Conservation (phyloP, 2,113 vertebrate genomes). For the Nesogale talazaci region DNA sequence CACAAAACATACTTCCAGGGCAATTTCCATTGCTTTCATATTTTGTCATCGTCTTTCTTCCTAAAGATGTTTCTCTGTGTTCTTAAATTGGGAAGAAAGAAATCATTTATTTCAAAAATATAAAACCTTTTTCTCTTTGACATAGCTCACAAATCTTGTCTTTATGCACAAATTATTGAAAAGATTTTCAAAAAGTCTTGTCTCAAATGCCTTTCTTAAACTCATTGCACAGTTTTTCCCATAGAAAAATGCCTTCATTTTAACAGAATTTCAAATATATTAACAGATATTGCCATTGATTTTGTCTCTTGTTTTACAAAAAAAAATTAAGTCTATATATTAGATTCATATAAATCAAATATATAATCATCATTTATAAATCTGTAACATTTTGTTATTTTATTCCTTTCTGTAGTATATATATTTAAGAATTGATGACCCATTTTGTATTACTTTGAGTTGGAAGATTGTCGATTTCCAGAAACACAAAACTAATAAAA, state of each 20-base stretch:
- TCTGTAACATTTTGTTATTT: constrained; percentile 42
- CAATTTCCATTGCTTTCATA: constrained; percentile 57
- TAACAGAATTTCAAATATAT: constrained; percentile 69
- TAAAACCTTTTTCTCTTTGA: constrained; percentile 52
- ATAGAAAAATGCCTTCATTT: constrained; percentile 52
- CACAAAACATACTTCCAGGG: constrained; percentile 53
- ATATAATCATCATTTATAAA: constrained; percentile 14
- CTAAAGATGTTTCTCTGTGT: constrained; percentile 65
- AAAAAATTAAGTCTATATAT: constrained; percentile 41
- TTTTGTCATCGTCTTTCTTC: constrained; percentile 47
- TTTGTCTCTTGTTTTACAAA: constrained; percentile 49
- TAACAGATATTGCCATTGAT: constrained; percentile 43
- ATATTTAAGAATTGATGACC: constrained; percentile 39
- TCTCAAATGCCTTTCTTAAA: constrained; percentile 56
- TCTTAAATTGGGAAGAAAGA: constrained; percentile 37
- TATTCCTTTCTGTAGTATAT: constrained; percentile 14
- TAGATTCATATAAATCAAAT: constrained; percentile 38
- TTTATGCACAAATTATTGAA: constrained; percentile 67
- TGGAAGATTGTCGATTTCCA: background rate
- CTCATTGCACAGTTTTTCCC: constrained; percentile 45
- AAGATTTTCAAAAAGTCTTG: constrained; percentile 68
- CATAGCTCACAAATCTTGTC: constrained; percentile 62
- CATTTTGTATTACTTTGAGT: constrained; percentile 43
- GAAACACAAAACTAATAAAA: background rate
- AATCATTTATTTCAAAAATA: constrained; percentile 56